Percentiles rank a stretch among this genome's conserved stretches.
phyloP scores from a whole-genome alignment of 1,140 invertebrate genomes.

The Drosophila chauvacae region DNA sequence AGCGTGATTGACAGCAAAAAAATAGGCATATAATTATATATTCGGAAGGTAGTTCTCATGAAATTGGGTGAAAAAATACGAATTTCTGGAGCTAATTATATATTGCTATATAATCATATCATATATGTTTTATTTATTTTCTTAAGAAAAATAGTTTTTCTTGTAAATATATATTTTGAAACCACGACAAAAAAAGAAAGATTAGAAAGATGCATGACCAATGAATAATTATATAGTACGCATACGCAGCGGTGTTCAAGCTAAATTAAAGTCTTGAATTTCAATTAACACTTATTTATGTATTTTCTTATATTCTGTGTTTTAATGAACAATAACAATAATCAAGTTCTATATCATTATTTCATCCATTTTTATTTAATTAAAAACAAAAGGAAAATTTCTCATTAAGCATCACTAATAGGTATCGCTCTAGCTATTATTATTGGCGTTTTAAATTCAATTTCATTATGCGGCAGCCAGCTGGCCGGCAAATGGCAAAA shows the following conservation, averaged over 20 bases:
- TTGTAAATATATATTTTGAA: not conserved
- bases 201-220: not conserved
- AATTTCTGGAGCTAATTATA: not conserved
- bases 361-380: no score
- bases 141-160: not conserved
- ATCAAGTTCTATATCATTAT: not conserved
- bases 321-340: not conserved
- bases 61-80: not conserved
- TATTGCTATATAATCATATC: no score
- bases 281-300: not conserved
- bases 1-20: constrained; percentile 16
- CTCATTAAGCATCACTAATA: not conserved
- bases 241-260: constrained; percentile 25
- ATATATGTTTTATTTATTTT: not conserved
- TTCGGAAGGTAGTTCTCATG: not conserved
- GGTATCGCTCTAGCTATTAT: constrained; percentile 32
- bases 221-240: constrained; percentile 29
- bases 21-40: constrained; percentile 3
- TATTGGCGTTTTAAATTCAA: constrained; percentile 70
- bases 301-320: not conserved
- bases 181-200: not conserved
- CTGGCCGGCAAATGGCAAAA: constrained; percentile 32
- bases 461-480: constrained; percentile 61
- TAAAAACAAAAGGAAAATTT: not conserved
- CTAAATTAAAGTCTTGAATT: constrained; percentile 1